Evolutionary conservation across 2,797 vertebrate species (phyloP).

Genomic region (Lycodopsis pacificus): DNA sequence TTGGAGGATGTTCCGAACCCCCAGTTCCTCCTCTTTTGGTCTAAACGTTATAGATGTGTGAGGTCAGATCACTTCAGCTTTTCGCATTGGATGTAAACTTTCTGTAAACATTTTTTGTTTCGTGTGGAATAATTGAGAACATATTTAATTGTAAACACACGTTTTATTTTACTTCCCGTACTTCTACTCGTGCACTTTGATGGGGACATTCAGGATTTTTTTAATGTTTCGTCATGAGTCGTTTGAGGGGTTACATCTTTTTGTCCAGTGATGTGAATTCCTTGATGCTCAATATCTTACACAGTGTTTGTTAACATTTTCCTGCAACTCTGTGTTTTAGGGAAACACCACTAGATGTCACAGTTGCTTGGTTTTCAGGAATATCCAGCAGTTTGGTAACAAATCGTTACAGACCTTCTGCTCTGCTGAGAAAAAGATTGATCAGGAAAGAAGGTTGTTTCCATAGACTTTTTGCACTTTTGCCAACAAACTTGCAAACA

Average conservation of each 20-base stretch:
- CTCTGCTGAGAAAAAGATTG: slow-evolving; percentile 4
- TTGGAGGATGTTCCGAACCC: neutral
- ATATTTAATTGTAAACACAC: too few relatives aligned
- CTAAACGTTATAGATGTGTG: neutral
- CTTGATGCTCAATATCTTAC: neutral
- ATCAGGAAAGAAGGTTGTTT: slow-evolving; percentile 10
- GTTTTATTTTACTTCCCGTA: neutral
- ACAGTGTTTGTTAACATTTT: neutral
- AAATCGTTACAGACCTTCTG: slow-evolving; percentile 10
- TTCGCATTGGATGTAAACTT: neutral
- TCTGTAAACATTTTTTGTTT: neutral
- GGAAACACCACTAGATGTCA: slow-evolving; percentile 82
- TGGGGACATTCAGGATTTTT: neutral
- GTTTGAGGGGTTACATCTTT: neutral
- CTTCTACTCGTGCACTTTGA: neutral
- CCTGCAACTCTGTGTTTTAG: slow-evolving; percentile 50
- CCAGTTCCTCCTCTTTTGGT: neutral
- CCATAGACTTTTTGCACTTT: neutral
- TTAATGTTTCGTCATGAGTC: neutral
- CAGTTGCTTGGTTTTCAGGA: slow-evolving; percentile 71
- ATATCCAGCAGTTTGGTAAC: neutral
- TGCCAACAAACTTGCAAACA: neutral
- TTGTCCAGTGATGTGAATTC: neutral
- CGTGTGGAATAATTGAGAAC: neutral
- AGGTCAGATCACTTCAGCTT: neutral